Conservation (phyloP, 2,888 invertebrate genomes). For the Ormyrus labotus region DNA sequence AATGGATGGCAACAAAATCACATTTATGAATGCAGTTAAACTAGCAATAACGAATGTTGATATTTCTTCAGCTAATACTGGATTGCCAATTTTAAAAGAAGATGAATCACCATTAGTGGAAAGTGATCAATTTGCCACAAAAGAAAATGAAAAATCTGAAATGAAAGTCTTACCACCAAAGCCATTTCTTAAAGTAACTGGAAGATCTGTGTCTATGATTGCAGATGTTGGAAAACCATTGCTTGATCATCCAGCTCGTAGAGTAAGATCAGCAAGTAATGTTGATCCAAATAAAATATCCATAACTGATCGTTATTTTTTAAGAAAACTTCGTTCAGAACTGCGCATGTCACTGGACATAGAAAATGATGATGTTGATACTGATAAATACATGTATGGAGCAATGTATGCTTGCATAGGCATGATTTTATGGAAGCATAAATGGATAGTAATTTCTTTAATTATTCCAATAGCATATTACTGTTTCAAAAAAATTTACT, state of each 20-base stretch:
- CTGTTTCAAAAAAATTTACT: conserved; percentile 78
- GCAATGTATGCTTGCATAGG: conserved; percentile 89
- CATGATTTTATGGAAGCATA: conserved; percentile 91
- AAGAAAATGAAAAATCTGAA: conserved; percentile 37
- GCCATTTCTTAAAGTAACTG: conserved; percentile 57
- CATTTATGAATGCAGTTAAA: conserved; percentile 67
- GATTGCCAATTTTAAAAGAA: conserved; percentile 50
- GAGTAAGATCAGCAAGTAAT: conserved; percentile 55
- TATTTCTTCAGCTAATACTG: conserved; percentile 14
- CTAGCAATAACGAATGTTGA: conserved; percentile 67
- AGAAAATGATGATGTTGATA: conserved; percentile 67
- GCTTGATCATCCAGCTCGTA: conserved; percentile 49
- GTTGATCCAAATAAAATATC: conserved; percentile 46
- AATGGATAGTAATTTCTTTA: conserved; percentile 87
- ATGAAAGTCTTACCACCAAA: conserved; percentile 38
- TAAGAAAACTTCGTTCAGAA: conserved; percentile 68
- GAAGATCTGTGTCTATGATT: conserved; percentile 69
- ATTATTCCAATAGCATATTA: conserved; percentile 87
- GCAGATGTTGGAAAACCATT: conserved; percentile 60
- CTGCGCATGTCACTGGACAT: conserved; percentile 68
- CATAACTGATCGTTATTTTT: conserved; percentile 67
- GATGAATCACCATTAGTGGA: conserved; percentile 43
- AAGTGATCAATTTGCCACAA: conserved; percentile 33
- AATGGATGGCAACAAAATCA: conserved; percentile 71
- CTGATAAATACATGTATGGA: conserved; percentile 82